Evolutionary conservation across 2,113 vertebrate species (phyloP).

Genomic region (Perccottus glenii): DNA sequence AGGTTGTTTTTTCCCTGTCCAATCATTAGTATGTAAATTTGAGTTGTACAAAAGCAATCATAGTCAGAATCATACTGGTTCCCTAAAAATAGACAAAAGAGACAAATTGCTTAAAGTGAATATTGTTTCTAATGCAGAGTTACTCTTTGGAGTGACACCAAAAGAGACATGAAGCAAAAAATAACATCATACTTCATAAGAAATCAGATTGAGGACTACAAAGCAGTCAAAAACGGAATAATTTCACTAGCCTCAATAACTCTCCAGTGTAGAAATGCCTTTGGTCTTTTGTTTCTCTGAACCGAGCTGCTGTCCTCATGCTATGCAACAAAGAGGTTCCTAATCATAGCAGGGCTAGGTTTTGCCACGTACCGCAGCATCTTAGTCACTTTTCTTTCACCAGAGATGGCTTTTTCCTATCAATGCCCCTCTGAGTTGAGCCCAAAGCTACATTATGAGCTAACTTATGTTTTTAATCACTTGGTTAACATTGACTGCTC

Average conservation of each 20-base stretch:
- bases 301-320: conserved; percentile 52
- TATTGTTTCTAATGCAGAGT: conserved; percentile 49
- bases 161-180: conserved; percentile 66
- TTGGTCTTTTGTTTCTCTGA: conserved; percentile 73
- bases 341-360: conserved; percentile 64
- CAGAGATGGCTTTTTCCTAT: conserved; percentile 51
- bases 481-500: conserved; percentile 10
- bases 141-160: conserved; percentile 68
- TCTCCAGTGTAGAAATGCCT: conserved; percentile 74
- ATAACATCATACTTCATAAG: conserved; percentile 69
- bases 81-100: conserved; percentile 74
- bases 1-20: conserved; percentile 28
- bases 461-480: conserved; percentile 22
- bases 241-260: conserved; percentile 63
- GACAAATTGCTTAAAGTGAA: conserved; percentile 62
- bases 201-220: conserved; percentile 69
- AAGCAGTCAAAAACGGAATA: conserved; percentile 71
- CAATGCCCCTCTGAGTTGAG: conserved; percentile 29
- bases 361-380: conserved; percentile 33
- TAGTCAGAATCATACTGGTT: conserved; percentile 45
- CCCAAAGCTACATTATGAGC: conserved; percentile 8
- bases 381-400: conserved; percentile 43
- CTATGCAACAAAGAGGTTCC: conserved; percentile 48
- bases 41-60: conserved; percentile 55
- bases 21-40: conserved; percentile 59